These are phyloP conservation scores for Falco naumanni DNA, from an alignment of 2,797 vertebrate species.

Conservation along the genomic window DNA sequence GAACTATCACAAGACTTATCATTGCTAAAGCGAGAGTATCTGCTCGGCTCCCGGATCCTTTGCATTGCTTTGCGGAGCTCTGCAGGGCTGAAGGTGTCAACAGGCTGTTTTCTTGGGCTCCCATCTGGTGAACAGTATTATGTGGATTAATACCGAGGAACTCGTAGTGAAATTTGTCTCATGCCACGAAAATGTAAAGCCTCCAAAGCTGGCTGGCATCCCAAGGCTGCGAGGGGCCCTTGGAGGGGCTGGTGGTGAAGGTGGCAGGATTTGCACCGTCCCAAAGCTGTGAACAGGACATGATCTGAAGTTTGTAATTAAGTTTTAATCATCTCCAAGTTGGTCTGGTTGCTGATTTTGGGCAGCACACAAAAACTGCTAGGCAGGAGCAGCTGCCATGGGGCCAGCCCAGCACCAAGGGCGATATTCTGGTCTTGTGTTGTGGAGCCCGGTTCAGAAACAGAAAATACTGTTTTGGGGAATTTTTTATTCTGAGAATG, in stretches of 20 bases:
- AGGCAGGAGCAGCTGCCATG: fast-evolving
- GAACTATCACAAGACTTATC: not conserved
- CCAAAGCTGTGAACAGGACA: not conserved
- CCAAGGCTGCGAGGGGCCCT: conserved; percentile 40
- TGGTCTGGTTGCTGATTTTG: not conserved
- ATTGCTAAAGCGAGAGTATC: not conserved
- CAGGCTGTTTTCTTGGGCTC: not conserved
- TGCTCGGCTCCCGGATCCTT: not conserved
- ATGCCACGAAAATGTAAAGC: conserved; percentile 56
- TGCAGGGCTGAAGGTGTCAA: not conserved
- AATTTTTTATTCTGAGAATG: not conserved
- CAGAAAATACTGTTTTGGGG: not conserved
- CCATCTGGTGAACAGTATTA: conserved; percentile 2
- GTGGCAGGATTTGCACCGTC: not conserved
- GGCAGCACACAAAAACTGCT: not conserved
- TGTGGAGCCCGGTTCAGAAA: not conserved
- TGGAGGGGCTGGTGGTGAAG: not conserved
- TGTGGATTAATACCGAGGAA: conserved; percentile 24
- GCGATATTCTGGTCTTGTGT: not conserved
- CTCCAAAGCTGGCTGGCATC: conserved; percentile 44
- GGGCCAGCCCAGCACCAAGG: not conserved
- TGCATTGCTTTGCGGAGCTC: not conserved
- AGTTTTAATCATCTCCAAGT: not conserved
- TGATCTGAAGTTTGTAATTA: not conserved
- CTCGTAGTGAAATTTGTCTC: conserved; percentile 47